Evolutionary conservation across 2,888 invertebrate species (phyloP), one percentile per base, ranked within the genome.

Genomic region (Drosophila siamana): DNA sequence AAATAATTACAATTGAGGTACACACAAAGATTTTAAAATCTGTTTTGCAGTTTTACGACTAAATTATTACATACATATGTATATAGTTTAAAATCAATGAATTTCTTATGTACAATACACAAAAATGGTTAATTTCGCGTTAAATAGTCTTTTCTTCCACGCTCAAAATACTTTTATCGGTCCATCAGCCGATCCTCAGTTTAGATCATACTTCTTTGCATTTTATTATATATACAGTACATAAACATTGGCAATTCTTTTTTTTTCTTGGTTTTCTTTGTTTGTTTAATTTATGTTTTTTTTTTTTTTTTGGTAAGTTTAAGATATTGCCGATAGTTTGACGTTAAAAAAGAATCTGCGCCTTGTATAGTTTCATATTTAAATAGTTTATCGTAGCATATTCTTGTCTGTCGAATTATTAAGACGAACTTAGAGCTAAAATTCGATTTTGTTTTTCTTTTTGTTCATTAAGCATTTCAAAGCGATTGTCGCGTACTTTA

Each of bases 1-100:
- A 33, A 33, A 67, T 84, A 78, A 86, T 84, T 88, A 89, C 86
- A 85, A 89, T 89, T 85, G 85, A 85, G 85, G 85, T 85, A 85
- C 89, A 87, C 78, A 89, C 78, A 80, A 71, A 85, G 73, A 81
- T 81, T 76, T 83, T 57, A 75, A 86, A 84, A 84, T 87, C 89
- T 55, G 74, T 63, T 73, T 84, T 84, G 83, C 69, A 80, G 71
- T 72, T 80, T 76, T 84, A 84, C 71, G 80, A 74, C 69, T 76
- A 74, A 79, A 78, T 78, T 60, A 71, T 82, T 86, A 81, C 57
- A 56, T 74, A 65, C 63, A 71, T 61, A 60, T 69, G 57, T 51
- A 66, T 77, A 60, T 78, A 70, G 70, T 69, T 86, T 79, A 88
- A 83, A 88, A 88, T 86, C 80, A 88, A 88, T 86, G 51, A 68